These are phyloP conservation scores for Serilophus lunatus DNA, from an alignment of 2,113 vertebrate genomes.

Conservation along the genomic window DNA sequence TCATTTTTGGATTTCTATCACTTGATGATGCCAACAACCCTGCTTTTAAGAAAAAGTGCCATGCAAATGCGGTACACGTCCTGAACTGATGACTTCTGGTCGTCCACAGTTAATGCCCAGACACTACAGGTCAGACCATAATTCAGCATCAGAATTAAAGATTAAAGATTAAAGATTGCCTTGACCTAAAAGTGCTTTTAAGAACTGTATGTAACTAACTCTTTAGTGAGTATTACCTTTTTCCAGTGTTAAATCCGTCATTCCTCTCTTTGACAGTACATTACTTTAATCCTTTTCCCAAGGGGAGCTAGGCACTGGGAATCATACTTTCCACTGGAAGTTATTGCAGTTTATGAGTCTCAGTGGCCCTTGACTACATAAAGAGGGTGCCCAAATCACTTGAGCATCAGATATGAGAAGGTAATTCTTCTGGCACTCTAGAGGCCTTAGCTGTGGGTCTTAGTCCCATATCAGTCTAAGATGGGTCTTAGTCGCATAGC, in stretches of 20 bases:
- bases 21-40: neutral
- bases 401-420: neutral
- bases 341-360: neutral
- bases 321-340: neutral
- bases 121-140: neutral
- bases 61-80: neutral
- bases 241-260: neutral
- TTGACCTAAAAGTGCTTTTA: neutral
- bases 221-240: neutral
- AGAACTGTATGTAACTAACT: neutral
- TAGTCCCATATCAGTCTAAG: neutral
- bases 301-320: neutral
- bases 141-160: neutral
- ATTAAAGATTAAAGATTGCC: too few relatives aligned
- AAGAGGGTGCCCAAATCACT: neutral
- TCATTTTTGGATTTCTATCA: neutral
- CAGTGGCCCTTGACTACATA: neutral
- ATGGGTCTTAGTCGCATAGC: neutral
- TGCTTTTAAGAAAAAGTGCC: neutral
- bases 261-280: neutral
- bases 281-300: neutral
- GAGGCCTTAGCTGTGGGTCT: neutral
- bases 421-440: neutral
- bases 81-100: neutral
- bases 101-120: neutral